Conservation (phyloP, 1,140 invertebrate species). For the Theocolax elegans region DNA sequence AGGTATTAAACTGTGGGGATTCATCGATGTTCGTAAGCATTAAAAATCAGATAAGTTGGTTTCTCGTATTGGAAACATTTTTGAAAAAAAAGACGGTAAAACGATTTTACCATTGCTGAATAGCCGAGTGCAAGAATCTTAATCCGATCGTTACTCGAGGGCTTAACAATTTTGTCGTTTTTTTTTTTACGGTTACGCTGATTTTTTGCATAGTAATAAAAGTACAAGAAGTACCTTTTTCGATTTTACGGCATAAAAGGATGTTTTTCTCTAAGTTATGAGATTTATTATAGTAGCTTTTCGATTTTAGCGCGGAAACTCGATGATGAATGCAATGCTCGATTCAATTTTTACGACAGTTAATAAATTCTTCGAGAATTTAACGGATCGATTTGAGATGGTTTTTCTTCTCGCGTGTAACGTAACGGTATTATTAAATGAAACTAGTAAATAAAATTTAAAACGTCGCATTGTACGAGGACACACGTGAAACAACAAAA, state of each 20-base stretch:
- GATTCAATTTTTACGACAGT: not conserved
- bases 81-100: too few species aligned
- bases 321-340: not conserved
- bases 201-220: constrained; percentile 13
- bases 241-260: not conserved
- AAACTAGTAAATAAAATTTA: too few species aligned
- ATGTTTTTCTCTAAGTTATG: not conserved
- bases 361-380: constrained; percentile 1
- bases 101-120: too few species aligned
- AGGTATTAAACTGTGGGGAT: too few species aligned
- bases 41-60: too few species aligned
- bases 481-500: too few species aligned
- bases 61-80: too few species aligned
- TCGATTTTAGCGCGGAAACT: too few species aligned
- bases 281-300: not conserved
- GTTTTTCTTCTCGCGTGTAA: too few species aligned
- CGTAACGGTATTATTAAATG: too few species aligned
- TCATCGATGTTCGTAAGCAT: too few species aligned
- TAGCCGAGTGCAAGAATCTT: not conserved
- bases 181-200: not conserved
- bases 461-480: too few species aligned
- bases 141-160: not conserved
- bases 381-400: not conserved
- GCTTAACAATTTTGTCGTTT: not conserved
- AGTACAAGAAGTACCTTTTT: not conserved